Conservation (phyloP, 2,888 invertebrate genomes). For the Labia minor region DNA sequence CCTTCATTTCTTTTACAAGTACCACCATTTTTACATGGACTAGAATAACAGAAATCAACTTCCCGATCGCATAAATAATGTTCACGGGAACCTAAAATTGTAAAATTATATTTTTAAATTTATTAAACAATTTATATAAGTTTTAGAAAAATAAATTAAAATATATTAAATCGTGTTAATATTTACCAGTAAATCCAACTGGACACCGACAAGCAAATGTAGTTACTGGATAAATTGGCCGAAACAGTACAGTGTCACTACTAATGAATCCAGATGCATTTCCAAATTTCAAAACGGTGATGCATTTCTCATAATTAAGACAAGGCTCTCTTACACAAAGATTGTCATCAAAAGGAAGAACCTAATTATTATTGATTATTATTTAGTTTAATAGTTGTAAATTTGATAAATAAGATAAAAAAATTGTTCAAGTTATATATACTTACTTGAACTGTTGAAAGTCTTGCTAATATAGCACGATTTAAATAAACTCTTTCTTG, state of each 20-base stretch:
- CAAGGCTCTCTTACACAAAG: slow-evolving; percentile 92
- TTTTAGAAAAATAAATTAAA: neutral
- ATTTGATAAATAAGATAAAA: neutral
- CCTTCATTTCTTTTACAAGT: slow-evolving; percentile 76
- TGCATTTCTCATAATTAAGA: slow-evolving; percentile 83
- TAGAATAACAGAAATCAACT: slow-evolving; percentile 92
- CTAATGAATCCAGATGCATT: slow-evolving; percentile 83
- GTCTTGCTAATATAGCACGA: slow-evolving; percentile 69
- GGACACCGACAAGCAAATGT: slow-evolving; percentile 90
- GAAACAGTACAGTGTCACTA: slow-evolving; percentile 80
- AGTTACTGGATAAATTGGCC: slow-evolving; percentile 89
- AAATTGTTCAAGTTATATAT: neutral
- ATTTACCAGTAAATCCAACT: slow-evolving; percentile 70
- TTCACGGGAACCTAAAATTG: slow-evolving; percentile 58
- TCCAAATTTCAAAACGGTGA: slow-evolving; percentile 83
- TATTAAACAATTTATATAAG: neutral
- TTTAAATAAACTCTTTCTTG: slow-evolving; percentile 91
- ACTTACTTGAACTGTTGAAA: slow-evolving; percentile 71
- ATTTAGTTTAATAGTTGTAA: neutral
- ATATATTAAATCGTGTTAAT: no score
- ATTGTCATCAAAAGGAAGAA: slow-evolving; percentile 92
- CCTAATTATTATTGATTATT: slow-evolving; percentile 38
- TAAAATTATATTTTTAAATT: neutral
- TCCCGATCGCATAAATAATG: slow-evolving; percentile 92
- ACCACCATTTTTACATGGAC: slow-evolving; percentile 82